Evolutionary conservation across 2,797 vertebrate genomes (phyloP).

Genomic region (Taenioides sp.): DNA sequence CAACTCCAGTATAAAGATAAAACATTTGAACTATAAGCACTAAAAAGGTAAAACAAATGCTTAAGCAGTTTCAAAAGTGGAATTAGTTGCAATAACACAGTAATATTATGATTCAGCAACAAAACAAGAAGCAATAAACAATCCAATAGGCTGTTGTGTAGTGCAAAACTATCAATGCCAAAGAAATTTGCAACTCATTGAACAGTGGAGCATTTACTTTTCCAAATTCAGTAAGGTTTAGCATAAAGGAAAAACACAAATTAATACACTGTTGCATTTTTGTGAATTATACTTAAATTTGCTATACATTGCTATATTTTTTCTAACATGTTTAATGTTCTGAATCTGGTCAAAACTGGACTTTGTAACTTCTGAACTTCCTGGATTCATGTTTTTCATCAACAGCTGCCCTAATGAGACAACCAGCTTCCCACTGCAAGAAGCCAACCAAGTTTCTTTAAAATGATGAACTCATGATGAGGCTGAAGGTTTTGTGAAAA

Average conservation of each 20-base stretch:
- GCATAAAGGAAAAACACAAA: no score
- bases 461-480: background rate
- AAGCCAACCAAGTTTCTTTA: conserved; percentile 52
- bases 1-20: background rate
- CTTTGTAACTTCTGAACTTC: conserved; percentile 46
- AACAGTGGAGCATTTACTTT: no score
- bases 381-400: conserved; percentile 72
- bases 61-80: background rate
- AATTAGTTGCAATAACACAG: background rate
- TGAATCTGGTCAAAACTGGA: conserved; percentile 38
- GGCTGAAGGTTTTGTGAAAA: no score
- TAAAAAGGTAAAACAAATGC: background rate
- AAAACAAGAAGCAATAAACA: background rate
- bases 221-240: no score
- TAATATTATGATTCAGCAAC: background rate
- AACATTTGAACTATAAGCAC: background rate
- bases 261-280: no score
- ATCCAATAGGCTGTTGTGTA: background rate
- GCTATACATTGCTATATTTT: background rate
- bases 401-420: conserved; percentile 66
- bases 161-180: background rate
- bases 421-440: conserved; percentile 67
- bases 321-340: background rate
- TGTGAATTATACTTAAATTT: background rate
- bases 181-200: background rate